Evolutionary conservation across 2,888 invertebrate genomes (phyloP).

Genomic region (Pantelozetes paolii): DNA sequence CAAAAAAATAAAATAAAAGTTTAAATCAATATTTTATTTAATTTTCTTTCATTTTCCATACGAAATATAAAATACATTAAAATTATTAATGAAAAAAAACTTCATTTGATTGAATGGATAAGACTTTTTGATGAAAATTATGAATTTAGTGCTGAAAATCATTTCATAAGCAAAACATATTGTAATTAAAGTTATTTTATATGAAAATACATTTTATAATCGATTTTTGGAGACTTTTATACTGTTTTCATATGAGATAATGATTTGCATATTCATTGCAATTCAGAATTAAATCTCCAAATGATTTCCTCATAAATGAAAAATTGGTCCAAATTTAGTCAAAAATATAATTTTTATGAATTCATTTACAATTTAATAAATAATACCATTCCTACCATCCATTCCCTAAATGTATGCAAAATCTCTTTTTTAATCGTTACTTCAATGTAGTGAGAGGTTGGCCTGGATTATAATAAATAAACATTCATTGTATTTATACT

Average conservation of each 20-base stretch:
- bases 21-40: neutral
- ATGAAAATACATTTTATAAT: neutral
- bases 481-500: too few relatives aligned
- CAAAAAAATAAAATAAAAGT: neutral
- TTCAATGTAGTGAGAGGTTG: too few relatives aligned
- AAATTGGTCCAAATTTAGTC: neutral
- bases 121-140: neutral
- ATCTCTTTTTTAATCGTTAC: too few relatives aligned
- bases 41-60: too few relatives aligned
- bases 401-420: too few relatives aligned
- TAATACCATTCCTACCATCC: too few relatives aligned
- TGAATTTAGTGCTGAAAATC: neutral
- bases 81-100: neutral
- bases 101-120: neutral
- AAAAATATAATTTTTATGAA: neutral
- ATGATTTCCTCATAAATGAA: neutral
- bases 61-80: too few relatives aligned
- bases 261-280: slow-evolving; percentile 1
- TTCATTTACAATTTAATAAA: too few relatives aligned
- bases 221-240: slow-evolving; percentile 12
- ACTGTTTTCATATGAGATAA: neutral
- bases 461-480: too few relatives aligned
- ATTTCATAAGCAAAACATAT: neutral
- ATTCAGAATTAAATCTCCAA: neutral
- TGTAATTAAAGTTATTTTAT: slow-evolving; percentile 1